A percentile compares a stretch with the other conserved stretches of the same genome.
Evolutionary conservation across 2,888 invertebrate species (phyloP).

Genomic region (Drosophila demipolita): DNA sequence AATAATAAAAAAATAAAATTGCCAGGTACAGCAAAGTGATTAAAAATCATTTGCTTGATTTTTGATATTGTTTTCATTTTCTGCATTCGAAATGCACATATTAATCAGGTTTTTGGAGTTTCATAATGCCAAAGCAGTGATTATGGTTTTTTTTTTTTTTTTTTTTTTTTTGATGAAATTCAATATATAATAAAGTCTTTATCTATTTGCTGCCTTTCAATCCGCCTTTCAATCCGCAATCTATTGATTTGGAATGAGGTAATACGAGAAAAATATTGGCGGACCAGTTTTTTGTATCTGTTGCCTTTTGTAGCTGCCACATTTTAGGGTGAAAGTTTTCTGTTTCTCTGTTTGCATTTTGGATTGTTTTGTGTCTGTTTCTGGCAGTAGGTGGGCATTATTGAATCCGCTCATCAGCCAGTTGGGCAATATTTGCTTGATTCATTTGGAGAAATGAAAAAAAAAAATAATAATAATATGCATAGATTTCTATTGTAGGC

Average conservation of each 20-base stretch:
- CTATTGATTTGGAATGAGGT: conserved; percentile 56
- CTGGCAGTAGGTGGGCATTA: conserved; percentile 65
- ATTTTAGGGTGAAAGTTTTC: conserved; percentile 64
- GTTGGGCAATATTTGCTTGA: conserved; percentile 8
- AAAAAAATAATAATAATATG: conserved; percentile 30
- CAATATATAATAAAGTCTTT: conserved; percentile 38
- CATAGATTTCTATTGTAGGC: conserved; percentile 18
- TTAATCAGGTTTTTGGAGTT: conserved; percentile 46
- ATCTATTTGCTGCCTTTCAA: conserved; percentile 3
- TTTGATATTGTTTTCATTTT: conserved; percentile 23
- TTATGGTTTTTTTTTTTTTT: conserved; percentile 28
- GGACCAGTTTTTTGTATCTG: conserved; percentile 57
- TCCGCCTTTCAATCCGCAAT: too few relatives aligned
- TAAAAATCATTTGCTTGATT: conserved; percentile 36
- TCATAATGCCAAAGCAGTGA: conserved; percentile 39
- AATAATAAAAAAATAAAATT: conserved; percentile 7
- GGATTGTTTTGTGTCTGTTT: conserved; percentile 36
- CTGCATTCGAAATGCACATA: conserved; percentile 50
- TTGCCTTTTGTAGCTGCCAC: conserved; percentile 38
- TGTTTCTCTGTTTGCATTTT: conserved; percentile 2
- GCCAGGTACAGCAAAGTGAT: conserved; percentile 25
- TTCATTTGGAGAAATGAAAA: conserved; percentile 44
- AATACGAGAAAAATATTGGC: conserved; percentile 68
- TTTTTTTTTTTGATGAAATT: conserved; percentile 8
- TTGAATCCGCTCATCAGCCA: conserved; percentile 32